Conservation (phyloP, 2,888 invertebrate genomes). For the Leptopilina myrica region DNA sequence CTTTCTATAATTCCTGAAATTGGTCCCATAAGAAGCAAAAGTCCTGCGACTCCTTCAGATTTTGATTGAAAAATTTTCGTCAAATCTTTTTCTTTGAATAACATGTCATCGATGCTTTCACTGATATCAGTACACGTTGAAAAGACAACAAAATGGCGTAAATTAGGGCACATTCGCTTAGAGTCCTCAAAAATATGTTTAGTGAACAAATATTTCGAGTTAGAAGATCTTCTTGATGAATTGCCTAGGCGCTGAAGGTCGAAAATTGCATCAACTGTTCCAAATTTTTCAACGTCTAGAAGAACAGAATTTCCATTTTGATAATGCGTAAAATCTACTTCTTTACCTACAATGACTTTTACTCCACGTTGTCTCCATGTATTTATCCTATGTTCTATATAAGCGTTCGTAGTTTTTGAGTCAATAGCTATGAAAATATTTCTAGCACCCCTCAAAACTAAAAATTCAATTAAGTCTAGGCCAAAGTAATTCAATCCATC, state of each 20-base stretch:
- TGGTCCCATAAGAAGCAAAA: too few species aligned
- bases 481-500: slow-evolving; percentile 85
- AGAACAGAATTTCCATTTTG: slow-evolving; percentile 50
- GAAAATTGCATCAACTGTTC: slow-evolving; percentile 52
- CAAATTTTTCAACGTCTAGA: slow-evolving; percentile 49
- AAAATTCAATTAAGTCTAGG: slow-evolving; percentile 54
- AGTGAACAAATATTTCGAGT: slow-evolving; percentile 28
- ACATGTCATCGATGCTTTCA: background rate
- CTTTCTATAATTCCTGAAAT: too few species aligned
- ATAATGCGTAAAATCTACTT: slow-evolving; percentile 42
- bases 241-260: slow-evolving; percentile 47
- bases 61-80: slow-evolving; percentile 39
- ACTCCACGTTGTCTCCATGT: slow-evolving; percentile 51
- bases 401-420: slow-evolving; percentile 38
- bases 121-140: background rate
- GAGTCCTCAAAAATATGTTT: slow-evolving; percentile 51
- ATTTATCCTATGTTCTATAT: slow-evolving; percentile 42
- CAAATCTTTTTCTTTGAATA: background rate
- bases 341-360: slow-evolving; percentile 37
- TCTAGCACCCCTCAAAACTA: slow-evolving; percentile 53
- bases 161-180: slow-evolving; percentile 35
- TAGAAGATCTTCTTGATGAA: background rate
- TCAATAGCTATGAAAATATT: slow-evolving; percentile 50
- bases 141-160: slow-evolving; percentile 51
- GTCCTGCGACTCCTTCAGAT: slow-evolving; percentile 73